Conservation (phyloP, 2,888 invertebrate genomes). For the Drosophila paranaensis region DNA sequence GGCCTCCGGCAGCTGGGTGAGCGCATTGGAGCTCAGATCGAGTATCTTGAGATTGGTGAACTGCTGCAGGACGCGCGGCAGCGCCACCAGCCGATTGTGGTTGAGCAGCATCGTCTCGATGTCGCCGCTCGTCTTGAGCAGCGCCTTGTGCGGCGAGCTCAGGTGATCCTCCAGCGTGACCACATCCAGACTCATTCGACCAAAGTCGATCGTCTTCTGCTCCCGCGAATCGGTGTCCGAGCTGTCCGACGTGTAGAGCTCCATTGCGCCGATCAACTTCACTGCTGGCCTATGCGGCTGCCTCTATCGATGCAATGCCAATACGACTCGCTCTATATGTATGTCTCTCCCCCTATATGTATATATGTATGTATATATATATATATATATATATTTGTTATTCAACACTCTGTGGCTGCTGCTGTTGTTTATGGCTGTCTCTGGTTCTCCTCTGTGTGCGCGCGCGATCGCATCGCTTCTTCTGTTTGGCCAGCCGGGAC, state of each 20-base stretch:
- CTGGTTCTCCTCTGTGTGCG: slow-evolving; percentile 20
- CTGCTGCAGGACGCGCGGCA: slow-evolving; percentile 88
- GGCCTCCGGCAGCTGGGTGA: slow-evolving; percentile 91
- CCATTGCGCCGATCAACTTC: slow-evolving; percentile 86
- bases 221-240: slow-evolving; percentile 91
- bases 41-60: slow-evolving; percentile 91
- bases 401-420: slow-evolving; percentile 21
- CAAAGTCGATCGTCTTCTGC: slow-evolving; percentile 90
- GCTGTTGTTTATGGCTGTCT: slow-evolving; percentile 9
- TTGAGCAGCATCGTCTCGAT: slow-evolving; percentile 92
- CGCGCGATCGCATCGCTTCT: slow-evolving; percentile 48
- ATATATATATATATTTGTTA: slow-evolving; percentile 19
- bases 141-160: slow-evolving; percentile 73
- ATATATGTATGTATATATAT: slow-evolving; percentile 3
- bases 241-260: slow-evolving; percentile 93
- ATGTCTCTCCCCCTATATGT: background rate
- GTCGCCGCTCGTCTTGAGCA: slow-evolving; percentile 85
- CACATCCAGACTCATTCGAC: slow-evolving; percentile 86
- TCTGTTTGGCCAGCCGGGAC: slow-evolving; percentile 38
- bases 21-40: slow-evolving; percentile 94
- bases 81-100: slow-evolving; percentile 91
- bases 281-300: slow-evolving; percentile 23
- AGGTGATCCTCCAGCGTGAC: slow-evolving; percentile 88
- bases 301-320: slow-evolving; percentile 17
- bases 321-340: slow-evolving; percentile 10